Base-by-base conservation (phyloP, 2,888 invertebrate genomes). In the Drosophila kuntzei region DNA sequence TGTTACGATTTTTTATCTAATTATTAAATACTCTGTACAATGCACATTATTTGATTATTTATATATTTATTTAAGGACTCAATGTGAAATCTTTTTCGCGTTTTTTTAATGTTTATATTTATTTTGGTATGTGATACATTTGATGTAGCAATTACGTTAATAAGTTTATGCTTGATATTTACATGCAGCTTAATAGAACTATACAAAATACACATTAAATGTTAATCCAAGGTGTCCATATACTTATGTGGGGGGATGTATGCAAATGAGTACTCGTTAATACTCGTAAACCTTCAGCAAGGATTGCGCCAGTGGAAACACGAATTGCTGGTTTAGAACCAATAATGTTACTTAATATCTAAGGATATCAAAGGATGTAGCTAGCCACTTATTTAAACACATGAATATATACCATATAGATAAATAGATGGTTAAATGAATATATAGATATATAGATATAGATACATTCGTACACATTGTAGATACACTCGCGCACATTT, bases 151-250 rank as follows among this genome's bases (percentile, higher is more conserved):
- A 72, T 84, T 79, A 70, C 60, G 60, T 61, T 66, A 76, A 75
- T 87, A 72, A 66, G 70, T 78, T 80, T 66, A 78, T 49, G 49
- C 61, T 69, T 18, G 39, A 44, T 83, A 87, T 85, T 87, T 83
- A 83, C 83, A 83, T 50, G 55, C 57, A 67, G 61, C 71, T 81
- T 70, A 71, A 54, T 71, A 20, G 7, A 77, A 72, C 65, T 79
- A 74, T 71, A 73, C 62, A 87, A 71, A 73, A 71, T 66, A 79
- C 82, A 79, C 83, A 82, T 85, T 76, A 61, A 76, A 61, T 67
- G 47, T 67, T 65, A 63, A 79, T 76, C 64, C 54, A 44, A 64
- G 61, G 39, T 43, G 32, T 47, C 29, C 20, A 22, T 29, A 25
- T 39, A 32, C 47, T 18, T 46, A 36, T 16, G 27, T 49, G 57